Evolutionary conservation across 37 sponge, comb jelly and placozoan genomes (phyloP), one percentile per base, ranked within the genome.

Genomic region (Agelas oroides): DNA sequence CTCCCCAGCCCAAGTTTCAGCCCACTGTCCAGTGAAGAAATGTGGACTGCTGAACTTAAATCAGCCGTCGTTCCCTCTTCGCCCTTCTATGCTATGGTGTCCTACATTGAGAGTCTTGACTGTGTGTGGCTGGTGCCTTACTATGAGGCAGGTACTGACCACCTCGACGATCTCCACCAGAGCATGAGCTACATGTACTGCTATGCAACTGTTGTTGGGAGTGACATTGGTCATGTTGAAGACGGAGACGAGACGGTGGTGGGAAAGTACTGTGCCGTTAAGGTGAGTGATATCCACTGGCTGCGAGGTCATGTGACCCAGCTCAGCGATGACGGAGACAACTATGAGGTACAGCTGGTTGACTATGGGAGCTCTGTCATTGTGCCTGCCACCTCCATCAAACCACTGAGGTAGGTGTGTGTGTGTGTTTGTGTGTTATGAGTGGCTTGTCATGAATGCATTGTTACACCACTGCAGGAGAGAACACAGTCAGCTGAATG

Each of bases 291-390:
- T 12, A 82, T 76, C 24, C 82, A 88, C 77, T 88, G 89, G 89
- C 78, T 88, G 69, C 46, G 89, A 57, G 89, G 82, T 1, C 61
- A 58, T 2, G 77, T 88, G 59, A 59, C 63, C 5, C 76, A 59
- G 72, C 40, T 61, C 0, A 62, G 71, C 8, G 83, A 82, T 31
- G 78, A 77, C 0, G 54, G 38, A 5, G 11, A 38, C 37, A 82
- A 17, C 70, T 88, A 70, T 46, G 89, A 82, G 55, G 76, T 88
- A 21, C 70, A 77, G 55, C 78, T 88, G 40, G 67, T 82, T 61
- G 89, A 88, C 71, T 88, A 88, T 76, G 89, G 89, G 8, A 88
- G 89, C 63, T 59, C 72, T 52, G 89, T 88, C 16, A 60, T 88
- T 28, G 78, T 88, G 5, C 77, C 89, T 24, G 37, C 61, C 21